Evolutionary conservation across 2,797 vertebrate genomes (phyloP).

Genomic region (Psittacula echo): DNA sequence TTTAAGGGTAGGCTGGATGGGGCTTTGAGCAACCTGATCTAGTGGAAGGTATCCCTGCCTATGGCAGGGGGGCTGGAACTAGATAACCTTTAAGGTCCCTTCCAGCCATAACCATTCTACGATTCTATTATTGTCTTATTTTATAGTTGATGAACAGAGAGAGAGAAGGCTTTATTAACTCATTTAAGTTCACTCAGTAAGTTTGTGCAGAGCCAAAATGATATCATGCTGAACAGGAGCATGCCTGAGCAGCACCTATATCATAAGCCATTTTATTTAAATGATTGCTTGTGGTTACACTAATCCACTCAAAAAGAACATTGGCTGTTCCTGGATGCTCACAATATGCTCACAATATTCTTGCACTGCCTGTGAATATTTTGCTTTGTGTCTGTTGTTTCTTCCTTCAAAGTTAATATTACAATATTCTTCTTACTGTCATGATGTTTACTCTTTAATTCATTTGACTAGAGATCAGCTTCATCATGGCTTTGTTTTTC

Average conservation of each 20-base stretch:
- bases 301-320: background rate
- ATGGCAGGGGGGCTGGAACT: background rate
- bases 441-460: background rate
- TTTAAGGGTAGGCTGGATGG: background rate
- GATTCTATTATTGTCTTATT: background rate
- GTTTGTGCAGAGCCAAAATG: background rate
- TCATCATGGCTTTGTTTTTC: background rate
- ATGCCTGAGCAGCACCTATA: background rate
- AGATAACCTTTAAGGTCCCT: background rate
- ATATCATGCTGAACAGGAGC: background rate
- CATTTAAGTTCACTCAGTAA: background rate
- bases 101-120: background rate
- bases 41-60: background rate
- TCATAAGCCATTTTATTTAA: background rate
- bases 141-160: background rate
- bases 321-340: background rate
- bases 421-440: background rate
- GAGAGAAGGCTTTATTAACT: background rate
- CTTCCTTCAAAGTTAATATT: background rate
- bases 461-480: background rate
- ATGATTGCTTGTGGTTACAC: background rate
- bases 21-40: background rate
- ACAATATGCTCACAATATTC: background rate
- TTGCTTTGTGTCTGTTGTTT: background rate
- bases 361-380: background rate